Evolutionary conservation across 2,888 invertebrate species (phyloP).

Genomic region (Myopa tessellatipennis): DNA sequence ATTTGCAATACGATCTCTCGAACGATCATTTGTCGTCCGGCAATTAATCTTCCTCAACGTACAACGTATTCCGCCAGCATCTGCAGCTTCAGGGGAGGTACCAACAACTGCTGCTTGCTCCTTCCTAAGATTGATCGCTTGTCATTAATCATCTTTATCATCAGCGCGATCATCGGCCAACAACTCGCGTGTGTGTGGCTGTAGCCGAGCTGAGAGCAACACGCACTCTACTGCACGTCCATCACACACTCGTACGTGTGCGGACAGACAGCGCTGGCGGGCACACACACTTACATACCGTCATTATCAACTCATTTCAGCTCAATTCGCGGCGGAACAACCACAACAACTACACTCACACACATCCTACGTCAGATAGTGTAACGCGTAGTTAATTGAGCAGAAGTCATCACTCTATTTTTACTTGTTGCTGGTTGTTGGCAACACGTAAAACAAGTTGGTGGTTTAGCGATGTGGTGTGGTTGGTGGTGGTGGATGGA

Average conservation of each 20-base stretch:
- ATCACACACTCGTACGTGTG: constrained; percentile 10
- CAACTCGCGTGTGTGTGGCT: constrained; percentile 9
- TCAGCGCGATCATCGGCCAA: constrained; percentile 16
- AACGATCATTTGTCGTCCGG: constrained; percentile 33
- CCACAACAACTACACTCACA: constrained; percentile 5
- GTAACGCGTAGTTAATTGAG: constrained; percentile 27
- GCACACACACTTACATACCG: constrained; percentile 12
- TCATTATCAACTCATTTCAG: constrained; percentile 33
- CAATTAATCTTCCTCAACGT: constrained; percentile 27
- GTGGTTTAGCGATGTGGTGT: background rate
- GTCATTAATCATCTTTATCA: constrained; percentile 31
- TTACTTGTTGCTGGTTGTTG: background rate
- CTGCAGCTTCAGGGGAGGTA: background rate
- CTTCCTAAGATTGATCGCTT: constrained; percentile 14
- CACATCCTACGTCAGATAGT: constrained; percentile 27
- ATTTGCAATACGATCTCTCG: background rate
- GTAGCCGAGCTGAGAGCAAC: background rate
- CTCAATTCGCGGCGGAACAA: constrained; percentile 19
- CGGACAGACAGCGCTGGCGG: constrained; percentile 14
- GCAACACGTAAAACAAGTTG: background rate
- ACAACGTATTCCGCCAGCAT: background rate
- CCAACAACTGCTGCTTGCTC: background rate
- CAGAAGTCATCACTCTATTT: constrained; percentile 28
- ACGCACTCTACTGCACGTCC: constrained; percentile 7
- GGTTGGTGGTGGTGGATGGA: background rate